Evolutionary conservation across 1,140 invertebrate genomes (phyloP), one percentile per base, ranked within the genome.

Genomic region (Musca domestica): DNA sequence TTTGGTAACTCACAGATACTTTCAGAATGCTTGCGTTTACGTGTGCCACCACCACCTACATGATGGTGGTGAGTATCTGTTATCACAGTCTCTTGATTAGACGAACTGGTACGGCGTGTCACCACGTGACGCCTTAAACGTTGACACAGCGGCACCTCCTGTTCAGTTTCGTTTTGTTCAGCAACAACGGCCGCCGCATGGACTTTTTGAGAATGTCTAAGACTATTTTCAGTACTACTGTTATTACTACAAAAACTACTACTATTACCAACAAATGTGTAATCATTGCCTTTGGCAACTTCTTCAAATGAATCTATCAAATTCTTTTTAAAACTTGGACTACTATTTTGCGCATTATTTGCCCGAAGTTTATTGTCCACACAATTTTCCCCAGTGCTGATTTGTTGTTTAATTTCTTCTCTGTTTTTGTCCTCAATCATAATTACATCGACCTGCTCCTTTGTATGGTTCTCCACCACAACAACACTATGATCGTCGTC

Each of bases 321-420:
- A 68, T 81, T 81, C 67, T 81, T 81, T 51, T 77, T 76, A 69
- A 71, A 78, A 68, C 74, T 73, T 64, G 77, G 75, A 73, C 30
- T 65, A 66, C 64, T 30, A 67, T 4, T 49, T 41, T 41, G 34
- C 10, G 34, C 10, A 41, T 41, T 41, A 41, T 41, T 41, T 41
- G 27, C 27, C 27, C 3, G 4, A 12, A 10, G 10, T 12, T 41
- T 41, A 41, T 41, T 41, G 34, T 41, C 34, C 34, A 30, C 27
- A 30, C 27, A 30, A 30, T 30, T 3, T 30, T 30, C 27, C 27
- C 2, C 34, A 41, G 12, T 41, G 12, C 10, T 41, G 10, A 10
- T 10, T 10, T 9, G 27, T 30, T 41, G 34, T 41, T 41, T 41
- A 2, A 5, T 41, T 30, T 30, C 27, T 30, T 30, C 9, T 4